phyloP scores from a whole-genome alignment of 1,140 invertebrate species.

The Octopus bimaculoides region DNA sequence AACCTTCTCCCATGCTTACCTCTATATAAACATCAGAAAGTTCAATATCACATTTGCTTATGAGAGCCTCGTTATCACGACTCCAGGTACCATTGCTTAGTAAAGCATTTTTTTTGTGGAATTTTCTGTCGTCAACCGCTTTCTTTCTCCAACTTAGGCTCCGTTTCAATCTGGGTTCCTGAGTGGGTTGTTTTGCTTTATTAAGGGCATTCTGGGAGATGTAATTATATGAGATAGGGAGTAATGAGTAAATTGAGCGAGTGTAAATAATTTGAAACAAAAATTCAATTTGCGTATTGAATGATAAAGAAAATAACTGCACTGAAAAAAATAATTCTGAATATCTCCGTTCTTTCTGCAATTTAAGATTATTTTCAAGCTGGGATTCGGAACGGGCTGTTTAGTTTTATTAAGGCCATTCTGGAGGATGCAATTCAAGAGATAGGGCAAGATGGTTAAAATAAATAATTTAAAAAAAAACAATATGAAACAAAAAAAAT shows the following conservation, averaged over 20 bases:
- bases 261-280: not conserved
- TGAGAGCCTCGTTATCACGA: slow-evolving; percentile 33
- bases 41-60: slow-evolving; percentile 32
- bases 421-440: too few relatives aligned
- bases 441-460: too few relatives aligned
- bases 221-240: too few relatives aligned
- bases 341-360: too few relatives aligned
- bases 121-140: slow-evolving; percentile 30
- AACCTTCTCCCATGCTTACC: slow-evolving; percentile 26
- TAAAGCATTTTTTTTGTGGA: slow-evolving; percentile 28
- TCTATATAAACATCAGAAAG: slow-evolving; percentile 29
- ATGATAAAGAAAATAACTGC: too few relatives aligned
- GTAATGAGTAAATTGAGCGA: not conserved
- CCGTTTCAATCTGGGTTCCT: slow-evolving; percentile 29
- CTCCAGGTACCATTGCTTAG: slow-evolving; percentile 37
- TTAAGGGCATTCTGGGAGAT: slow-evolving; percentile 33
- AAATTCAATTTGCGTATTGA: not conserved
- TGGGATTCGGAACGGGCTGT: too few relatives aligned
- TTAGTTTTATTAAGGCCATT: too few relatives aligned
- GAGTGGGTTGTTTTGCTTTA: slow-evolving; percentile 39
- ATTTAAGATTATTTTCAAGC: too few relatives aligned
- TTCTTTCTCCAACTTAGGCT: slow-evolving; percentile 23
- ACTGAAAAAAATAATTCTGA: too few relatives aligned
- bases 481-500: too few relatives aligned
- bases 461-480: too few relatives aligned